Evolutionary conservation across 2,113 vertebrate species (phyloP).

Genomic region (Hemichromis elongatus): DNA sequence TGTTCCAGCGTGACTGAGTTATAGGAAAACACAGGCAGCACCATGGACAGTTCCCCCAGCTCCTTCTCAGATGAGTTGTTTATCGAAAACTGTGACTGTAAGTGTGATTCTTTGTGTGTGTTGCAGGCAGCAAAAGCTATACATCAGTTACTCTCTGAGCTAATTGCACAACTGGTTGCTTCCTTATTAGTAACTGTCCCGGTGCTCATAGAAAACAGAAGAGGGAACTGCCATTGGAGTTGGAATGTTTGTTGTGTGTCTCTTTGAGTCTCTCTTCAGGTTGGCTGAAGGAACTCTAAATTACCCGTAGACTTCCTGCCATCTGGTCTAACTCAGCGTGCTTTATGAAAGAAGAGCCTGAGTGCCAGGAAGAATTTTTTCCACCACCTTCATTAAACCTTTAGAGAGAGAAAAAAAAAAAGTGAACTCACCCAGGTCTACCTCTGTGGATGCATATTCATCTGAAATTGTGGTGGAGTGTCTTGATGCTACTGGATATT

Average conservation of each 20-base stretch:
- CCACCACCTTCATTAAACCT: background rate
- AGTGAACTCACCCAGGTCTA: background rate
- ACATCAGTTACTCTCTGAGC: background rate
- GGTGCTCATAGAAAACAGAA: background rate
- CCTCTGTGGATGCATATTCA: background rate
- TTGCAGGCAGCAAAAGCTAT: background rate
- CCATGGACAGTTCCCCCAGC: constrained; percentile 11
- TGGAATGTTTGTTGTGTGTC: background rate
- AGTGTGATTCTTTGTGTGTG: background rate
- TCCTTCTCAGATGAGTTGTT: background rate
- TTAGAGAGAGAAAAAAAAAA: constrained; percentile 15
- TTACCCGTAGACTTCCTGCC: background rate
- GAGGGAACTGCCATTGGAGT: background rate
- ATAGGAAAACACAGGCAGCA: background rate
- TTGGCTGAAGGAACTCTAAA: background rate
- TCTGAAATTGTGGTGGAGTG: background rate
- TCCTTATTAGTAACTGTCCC: background rate
- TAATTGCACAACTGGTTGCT: background rate
- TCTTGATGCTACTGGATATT: background rate
- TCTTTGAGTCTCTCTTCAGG: background rate
- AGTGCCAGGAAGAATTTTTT: background rate
- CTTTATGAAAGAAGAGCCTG: background rate
- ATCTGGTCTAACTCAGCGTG: background rate
- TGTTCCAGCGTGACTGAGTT: background rate
- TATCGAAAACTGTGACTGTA: background rate